Base-by-base conservation (phyloP, 2,888 invertebrate species). In the Platycheirus albimanus region DNA sequence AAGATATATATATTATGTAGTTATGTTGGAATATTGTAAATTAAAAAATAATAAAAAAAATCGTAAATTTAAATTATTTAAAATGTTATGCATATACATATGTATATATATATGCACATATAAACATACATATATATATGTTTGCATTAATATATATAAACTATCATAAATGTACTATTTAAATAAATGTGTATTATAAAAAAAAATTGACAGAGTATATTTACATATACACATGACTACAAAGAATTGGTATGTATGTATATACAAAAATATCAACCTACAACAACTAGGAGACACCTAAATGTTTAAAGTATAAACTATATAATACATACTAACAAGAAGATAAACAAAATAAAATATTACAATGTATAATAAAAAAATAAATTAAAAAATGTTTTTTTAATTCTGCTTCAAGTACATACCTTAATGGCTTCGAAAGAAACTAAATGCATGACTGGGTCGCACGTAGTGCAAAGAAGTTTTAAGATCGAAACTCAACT, bases 131-230 rank as follows among this genome's bases (percentile, higher is more conserved):
- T n/a, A n/a, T n/a, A n/a, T n/a, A n/a, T n/a, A n/a, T n/a, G n/a
- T n/a, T n/a, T n/a, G n/a, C n/a, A 69, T 66, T 61, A 86, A 88
- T 87, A 87, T 87, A 87, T 84, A 88, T 88, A 49, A 64, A 72
- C 85, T 87, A 87, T 88, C 88, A 88, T 87, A 86, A 87, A 88
- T 88, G 80, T 87, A 87, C 87, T 86, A 87, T 87, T 86, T 86
- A 87, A n/a, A 88, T 86, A 88, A 85, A 75, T 86, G 87, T 88
- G 87, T 86, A 85, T 87, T 86, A 76, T 66, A 81, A 56, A 64
- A 56, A 47, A 2, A 52, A 63, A 72, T 61, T 24, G 41, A 38
- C 49, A 54, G n/a, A n/a, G 54, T 38, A 52, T 64, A 61, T 52
- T 66, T 63, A 41, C 33, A 58, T 41, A 47, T 47, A 36, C 15